Evolutionary conservation across 2,113 vertebrate species (phyloP).

Genomic region (Channa argus): DNA sequence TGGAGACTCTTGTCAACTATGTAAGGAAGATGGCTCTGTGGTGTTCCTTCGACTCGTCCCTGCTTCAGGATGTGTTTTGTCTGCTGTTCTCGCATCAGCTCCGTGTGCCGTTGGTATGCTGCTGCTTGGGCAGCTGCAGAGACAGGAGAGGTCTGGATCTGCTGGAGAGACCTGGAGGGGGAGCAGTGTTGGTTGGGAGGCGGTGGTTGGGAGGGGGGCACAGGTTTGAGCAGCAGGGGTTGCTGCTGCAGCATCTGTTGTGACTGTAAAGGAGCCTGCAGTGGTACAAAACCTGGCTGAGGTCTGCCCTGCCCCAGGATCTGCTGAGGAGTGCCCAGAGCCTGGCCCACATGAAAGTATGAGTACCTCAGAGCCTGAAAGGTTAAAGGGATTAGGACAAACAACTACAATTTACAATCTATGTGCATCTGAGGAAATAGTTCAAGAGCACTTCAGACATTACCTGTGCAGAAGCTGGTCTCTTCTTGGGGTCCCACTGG

Average conservation of each 20-base stretch:
- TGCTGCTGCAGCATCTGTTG: constrained; percentile 78
- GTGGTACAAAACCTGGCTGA: constrained; percentile 81
- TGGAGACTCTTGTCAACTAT: constrained; percentile 84
- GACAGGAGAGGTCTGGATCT: constrained; percentile 79
- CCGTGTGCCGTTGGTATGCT: constrained; percentile 80
- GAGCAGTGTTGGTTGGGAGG: constrained; percentile 80
- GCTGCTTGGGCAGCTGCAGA: constrained; percentile 68
- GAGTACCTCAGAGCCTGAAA: constrained; percentile 90
- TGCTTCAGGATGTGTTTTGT: constrained; percentile 74
- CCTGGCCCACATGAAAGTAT: constrained; percentile 91
- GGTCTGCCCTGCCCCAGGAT: constrained; percentile 86
- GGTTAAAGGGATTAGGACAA: neutral
- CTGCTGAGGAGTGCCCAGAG: constrained; percentile 84
- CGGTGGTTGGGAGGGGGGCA: constrained; percentile 87
- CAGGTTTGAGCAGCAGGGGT: constrained; percentile 84
- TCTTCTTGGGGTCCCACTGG: constrained; percentile 96
- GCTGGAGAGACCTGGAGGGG: constrained; percentile 86
- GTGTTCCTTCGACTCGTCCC: constrained; percentile 74
- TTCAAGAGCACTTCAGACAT: neutral
- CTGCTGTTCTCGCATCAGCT: constrained; percentile 70
- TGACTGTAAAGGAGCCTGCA: constrained; percentile 74
- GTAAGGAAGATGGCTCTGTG: constrained; percentile 84
- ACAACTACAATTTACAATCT: neutral
- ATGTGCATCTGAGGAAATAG: neutral
- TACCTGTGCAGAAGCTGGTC: constrained; percentile 95